phyloP scores from a whole-genome alignment of 2,888 invertebrate genomes.

The Zygogramma bicolorata region DNA sequence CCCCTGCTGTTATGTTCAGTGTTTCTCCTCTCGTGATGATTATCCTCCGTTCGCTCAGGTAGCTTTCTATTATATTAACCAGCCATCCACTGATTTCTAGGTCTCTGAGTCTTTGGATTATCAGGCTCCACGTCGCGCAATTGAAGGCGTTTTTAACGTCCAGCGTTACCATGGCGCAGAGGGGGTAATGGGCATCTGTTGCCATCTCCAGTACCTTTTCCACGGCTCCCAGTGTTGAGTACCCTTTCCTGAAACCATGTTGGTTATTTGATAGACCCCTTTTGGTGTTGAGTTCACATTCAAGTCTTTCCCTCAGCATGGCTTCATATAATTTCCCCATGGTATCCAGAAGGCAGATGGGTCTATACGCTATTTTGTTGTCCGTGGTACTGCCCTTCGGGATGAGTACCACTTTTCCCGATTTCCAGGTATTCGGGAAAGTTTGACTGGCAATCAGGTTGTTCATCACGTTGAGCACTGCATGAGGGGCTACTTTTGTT shows the following conservation, averaged over 20 bases:
- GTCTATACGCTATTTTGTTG: background rate
- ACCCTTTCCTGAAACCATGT: background rate
- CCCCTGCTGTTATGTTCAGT: background rate
- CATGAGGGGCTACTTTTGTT: background rate
- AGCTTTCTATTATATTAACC: background rate
- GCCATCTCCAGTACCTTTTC: background rate
- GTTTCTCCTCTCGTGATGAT: background rate
- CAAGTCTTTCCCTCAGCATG: background rate
- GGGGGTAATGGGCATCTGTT: background rate
- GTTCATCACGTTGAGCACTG: background rate
- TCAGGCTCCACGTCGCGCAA: background rate
- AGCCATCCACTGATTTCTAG: background rate
- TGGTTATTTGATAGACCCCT: background rate
- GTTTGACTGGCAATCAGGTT: background rate
- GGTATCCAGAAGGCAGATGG: constrained; percentile 4
- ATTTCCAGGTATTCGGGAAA: background rate
- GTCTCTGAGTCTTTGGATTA: background rate
- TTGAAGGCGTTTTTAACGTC: background rate
- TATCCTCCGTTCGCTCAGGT: background rate
- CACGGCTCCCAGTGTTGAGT: background rate
- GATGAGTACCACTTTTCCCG: background rate
- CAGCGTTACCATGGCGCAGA: background rate
- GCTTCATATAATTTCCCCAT: constrained; percentile 2
- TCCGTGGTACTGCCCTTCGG: background rate
- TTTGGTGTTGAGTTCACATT: background rate